Percentiles rank a stretch among this genome's conserved stretches.
These are phyloP conservation scores for Psilanteris sp. DNA, from an alignment of 1,140 invertebrate species.

Conservation along the genomic window DNA sequence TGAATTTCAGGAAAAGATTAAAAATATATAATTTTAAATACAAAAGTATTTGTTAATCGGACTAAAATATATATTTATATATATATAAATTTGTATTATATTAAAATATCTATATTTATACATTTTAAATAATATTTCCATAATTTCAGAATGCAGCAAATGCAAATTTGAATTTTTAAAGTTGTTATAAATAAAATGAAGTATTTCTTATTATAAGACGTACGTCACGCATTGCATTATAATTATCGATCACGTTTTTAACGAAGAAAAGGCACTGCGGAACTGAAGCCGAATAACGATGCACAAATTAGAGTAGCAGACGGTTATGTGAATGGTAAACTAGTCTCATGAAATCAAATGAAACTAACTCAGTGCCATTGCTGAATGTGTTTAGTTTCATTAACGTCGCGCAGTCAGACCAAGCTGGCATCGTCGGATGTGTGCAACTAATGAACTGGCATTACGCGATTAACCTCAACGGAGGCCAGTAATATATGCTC, in stretches of 20 bases:
- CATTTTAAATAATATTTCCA: no score
- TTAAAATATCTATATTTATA: no score
- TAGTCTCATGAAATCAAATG: slow-evolving; percentile 63
- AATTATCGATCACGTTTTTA: slow-evolving; percentile 18
- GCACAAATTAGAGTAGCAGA: slow-evolving; percentile 28
- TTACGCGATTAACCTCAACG: slow-evolving; percentile 74
- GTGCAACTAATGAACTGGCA: slow-evolving; percentile 77
- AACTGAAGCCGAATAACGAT: slow-evolving; percentile 22
- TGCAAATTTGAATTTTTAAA: no score
- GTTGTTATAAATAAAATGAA: no score
- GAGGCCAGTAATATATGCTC: slow-evolving; percentile 69
- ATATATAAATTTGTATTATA: no score
- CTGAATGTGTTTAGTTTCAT: slow-evolving; percentile 60
- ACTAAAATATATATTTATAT: no score
- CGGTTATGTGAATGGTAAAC: slow-evolving; percentile 54
- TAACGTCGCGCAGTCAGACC: slow-evolving; percentile 59
- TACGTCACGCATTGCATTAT: neutral
- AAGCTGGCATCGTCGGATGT: slow-evolving; percentile 66
- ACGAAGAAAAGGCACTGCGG: slow-evolving; percentile 29
- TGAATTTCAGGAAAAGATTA: no score
- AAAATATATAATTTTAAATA: no score
- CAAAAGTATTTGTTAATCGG: no score
- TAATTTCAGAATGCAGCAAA: no score
- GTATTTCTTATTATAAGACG: neutral
- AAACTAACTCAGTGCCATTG: slow-evolving; percentile 58